Evolutionary conservation across 2,113 vertebrate genomes (phyloP).

Genomic region (Thamnaconus septentrionalis): DNA sequence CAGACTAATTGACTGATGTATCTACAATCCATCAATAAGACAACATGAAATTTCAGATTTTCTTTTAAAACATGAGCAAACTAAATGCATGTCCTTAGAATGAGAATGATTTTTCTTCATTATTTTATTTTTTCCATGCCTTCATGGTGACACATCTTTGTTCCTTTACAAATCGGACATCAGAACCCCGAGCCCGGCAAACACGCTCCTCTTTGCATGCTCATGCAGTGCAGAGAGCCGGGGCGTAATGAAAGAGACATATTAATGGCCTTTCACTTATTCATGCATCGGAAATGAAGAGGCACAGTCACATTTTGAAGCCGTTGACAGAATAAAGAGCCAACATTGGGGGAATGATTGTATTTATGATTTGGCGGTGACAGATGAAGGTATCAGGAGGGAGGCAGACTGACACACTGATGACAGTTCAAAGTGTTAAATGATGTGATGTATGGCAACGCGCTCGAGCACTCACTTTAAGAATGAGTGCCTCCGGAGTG

Average conservation of each 20-base stretch:
- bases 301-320: slow-evolving; percentile 64
- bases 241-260: slow-evolving; percentile 74
- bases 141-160: slow-evolving; percentile 52
- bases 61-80: no score
- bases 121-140: slow-evolving; percentile 18
- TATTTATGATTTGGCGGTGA: slow-evolving; percentile 76
- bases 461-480: slow-evolving; percentile 46
- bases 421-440: slow-evolving; percentile 78
- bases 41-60: no score
- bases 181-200: slow-evolving; percentile 53
- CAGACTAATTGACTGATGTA: no score
- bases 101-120: background rate
- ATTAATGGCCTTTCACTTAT: slow-evolving; percentile 77
- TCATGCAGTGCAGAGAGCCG: slow-evolving; percentile 51
- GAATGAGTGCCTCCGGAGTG: slow-evolving; percentile 27
- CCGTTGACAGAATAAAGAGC: slow-evolving; percentile 71
- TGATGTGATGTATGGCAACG: slow-evolving; percentile 69
- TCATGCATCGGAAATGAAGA: slow-evolving; percentile 74
- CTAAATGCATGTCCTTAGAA: background rate
- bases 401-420: slow-evolving; percentile 71
- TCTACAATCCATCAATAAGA: no score
- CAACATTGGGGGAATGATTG: slow-evolving; percentile 72
- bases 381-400: slow-evolving; percentile 71
- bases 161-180: slow-evolving; percentile 71
- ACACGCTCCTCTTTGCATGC: slow-evolving; percentile 39